A percentile compares a stretch with the other conserved stretches of the same genome.
Evolutionary conservation across 2,113 vertebrate genomes (phyloP).

Genomic region (Pongo abelii): DNA sequence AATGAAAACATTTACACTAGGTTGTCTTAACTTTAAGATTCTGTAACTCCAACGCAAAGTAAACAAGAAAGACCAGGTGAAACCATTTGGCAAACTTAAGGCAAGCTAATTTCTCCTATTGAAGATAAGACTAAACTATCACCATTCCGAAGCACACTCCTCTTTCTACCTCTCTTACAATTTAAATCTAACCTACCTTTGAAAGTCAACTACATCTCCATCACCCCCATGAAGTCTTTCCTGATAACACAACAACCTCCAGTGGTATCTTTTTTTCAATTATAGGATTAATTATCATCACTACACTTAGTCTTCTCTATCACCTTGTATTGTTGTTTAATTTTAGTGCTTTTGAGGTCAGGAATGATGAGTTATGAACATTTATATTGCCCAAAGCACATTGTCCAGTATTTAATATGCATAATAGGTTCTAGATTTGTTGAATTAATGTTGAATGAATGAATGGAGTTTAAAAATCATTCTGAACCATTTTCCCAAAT

Average conservation of each 20-base stretch:
- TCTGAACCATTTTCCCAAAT: neutral
- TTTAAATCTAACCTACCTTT: neutral
- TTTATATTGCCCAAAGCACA: neutral
- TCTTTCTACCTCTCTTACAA: neutral
- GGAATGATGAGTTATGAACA: neutral
- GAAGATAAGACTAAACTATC: neutral
- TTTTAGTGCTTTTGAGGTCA: neutral
- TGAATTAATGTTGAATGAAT: neutral
- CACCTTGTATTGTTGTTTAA: neutral
- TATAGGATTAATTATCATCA: neutral
- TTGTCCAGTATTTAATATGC: neutral
- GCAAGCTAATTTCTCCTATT: neutral
- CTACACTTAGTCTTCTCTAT: neutral
- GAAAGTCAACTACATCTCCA: neutral
- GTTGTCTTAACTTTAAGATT: neutral
- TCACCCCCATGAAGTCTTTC: neutral
- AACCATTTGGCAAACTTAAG: neutral
- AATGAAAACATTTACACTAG: neutral
- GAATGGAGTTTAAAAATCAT: neutral
- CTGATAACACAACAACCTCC: neutral
- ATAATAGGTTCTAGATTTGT: neutral
- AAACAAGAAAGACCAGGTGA: neutral
- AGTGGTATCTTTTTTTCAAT: neutral
- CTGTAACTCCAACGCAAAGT: neutral
- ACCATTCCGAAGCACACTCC: neutral